Base-by-base conservation (phyloP, 2,113 vertebrate genomes). In the Oryzias javanicus region DNA sequence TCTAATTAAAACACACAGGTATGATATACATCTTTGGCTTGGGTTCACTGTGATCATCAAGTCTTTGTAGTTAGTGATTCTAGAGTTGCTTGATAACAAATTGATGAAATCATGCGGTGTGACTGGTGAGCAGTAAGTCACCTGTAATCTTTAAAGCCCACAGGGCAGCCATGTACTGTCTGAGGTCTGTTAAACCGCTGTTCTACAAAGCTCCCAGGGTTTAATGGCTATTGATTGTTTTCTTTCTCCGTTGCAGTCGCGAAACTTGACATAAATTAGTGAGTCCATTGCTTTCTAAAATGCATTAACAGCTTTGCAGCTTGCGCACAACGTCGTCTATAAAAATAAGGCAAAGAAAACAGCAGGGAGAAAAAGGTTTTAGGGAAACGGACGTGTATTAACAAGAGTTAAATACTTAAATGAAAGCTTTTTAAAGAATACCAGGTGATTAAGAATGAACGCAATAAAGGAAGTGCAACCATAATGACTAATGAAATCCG, bases 241-340 rank as follows among this genome's bases (percentile, higher is more conserved):
- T 83, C 60, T 64, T 83, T 84, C 77, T 59, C 42, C 15, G 72
- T 80, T 80, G 82, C 67, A 58, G 76, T 81, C 60, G 65, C 78
- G 79, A 85, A 83, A 85, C 77, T 79, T 78, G 80, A 89, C 86
- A 85, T 82, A 82, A 88, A 89, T 87, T 80, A 86, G 78, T 70
- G 51, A 76, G 67, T 59, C 55, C 45, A 16, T 47, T 69, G 56
- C 79, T 64, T 62, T 69, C 74, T 75, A 70, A 74, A 79, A 81
- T 42, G 63, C 70, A 71, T 78, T 66, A 79, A 81, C 77, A 55
- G 79, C 76, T 79, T 81, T 79, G 65, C 77, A 64, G 70, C 56
- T 62, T 61, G 60, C 35, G 55, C 64, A 72, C 63, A 54, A 74
- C 65, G 70, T 62, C n/a, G 69, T 76, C 40, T 70, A 66, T 73